These are phyloP conservation scores for Molossus molossus DNA, from an alignment of 2,797 vertebrate genomes.

Conservation along the genomic window DNA sequence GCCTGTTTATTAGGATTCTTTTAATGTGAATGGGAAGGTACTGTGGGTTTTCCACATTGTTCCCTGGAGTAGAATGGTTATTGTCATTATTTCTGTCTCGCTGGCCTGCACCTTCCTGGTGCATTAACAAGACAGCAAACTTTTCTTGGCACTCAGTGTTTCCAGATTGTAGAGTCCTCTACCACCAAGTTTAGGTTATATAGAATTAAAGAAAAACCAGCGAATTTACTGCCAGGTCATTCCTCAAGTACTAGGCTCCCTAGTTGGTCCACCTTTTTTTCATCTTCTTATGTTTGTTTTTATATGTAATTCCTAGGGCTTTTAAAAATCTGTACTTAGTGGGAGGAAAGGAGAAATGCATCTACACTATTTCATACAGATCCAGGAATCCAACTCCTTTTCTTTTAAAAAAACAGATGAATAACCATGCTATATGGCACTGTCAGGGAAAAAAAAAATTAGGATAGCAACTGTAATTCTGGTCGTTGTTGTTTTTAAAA, in stretches of 20 bases:
- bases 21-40: background rate
- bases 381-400: background rate
- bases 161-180: background rate
- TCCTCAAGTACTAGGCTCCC: background rate
- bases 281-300: background rate
- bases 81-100: background rate
- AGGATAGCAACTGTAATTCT: background rate
- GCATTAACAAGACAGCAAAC: background rate
- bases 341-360: background rate
- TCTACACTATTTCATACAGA: background rate
- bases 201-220: background rate
- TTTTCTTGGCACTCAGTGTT: background rate
- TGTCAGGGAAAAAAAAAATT: background rate
- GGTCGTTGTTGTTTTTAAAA: background rate
- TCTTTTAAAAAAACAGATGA: conserved; percentile 27
- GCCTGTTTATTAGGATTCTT: background rate
- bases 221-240: background rate
- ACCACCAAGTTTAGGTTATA: background rate
- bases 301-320: background rate
- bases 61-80: background rate
- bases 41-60: background rate
- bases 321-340: background rate
- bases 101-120: background rate
- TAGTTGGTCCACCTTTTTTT: background rate
- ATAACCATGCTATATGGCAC: background rate